Evolutionary conservation across 1,140 invertebrate species (phyloP), one percentile per base, ranked within the genome.

Genomic region (Drosophila cardini): DNA sequence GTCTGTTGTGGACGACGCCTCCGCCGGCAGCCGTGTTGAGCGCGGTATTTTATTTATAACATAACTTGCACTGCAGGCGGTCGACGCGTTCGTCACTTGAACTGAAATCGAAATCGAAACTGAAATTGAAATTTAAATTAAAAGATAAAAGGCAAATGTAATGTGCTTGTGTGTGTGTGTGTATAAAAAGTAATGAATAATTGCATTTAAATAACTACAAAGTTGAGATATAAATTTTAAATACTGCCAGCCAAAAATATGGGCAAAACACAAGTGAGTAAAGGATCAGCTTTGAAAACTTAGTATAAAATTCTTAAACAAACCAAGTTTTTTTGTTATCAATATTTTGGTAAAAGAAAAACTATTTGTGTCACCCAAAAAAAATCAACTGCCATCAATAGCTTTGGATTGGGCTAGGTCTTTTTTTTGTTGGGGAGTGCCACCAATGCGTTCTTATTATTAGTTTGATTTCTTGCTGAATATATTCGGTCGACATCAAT

Each of bases 41-140:
- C 61, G 58, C 34, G 48, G 56, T 16, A 64, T 63, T 84, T 90
- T 90, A 90, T 90, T 90, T 90, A 91, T 90, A 90, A 89, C 73
- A 90, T 84, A 87, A 85, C 89, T 72, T 77, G 81, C 89, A 87
- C 84, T 82, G 85, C 80, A 81, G 74, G 80, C 89, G 80, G 84
- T 87, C 46, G 60, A 40, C 36, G 53, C 38, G 42, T 67, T 38
- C 43, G 52, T 43, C 60, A 32, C 10, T 32, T 26, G 6, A 15
- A 26, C 21, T 26, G 21, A 21, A 21, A 21, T 21, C 21, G 21
- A 26, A 26, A 26, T 26, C 21, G 21, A 26, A 26, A 26, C 5
- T 26, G 21, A 26, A 26, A 26, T 26, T 26, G 2, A 26, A 26
- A 26, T 26, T 26, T 26, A 26, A 26, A 46, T 53, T 58, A 45